These are phyloP conservation scores for Apogon talboti DNA, from an alignment of 2,797 vertebrate species.

Conservation along the genomic window DNA sequence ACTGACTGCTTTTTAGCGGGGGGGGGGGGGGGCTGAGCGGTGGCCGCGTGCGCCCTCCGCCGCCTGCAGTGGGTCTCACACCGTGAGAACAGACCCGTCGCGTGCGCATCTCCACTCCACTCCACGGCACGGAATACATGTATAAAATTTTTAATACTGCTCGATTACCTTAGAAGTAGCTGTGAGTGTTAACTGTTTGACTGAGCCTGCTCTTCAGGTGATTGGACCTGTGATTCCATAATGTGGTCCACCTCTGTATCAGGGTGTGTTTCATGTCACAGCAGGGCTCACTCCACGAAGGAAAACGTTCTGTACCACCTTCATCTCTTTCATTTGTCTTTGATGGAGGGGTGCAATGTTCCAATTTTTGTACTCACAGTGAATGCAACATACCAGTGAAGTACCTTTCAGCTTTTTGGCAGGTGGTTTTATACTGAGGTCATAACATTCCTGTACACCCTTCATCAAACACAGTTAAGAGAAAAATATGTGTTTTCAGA, in stretches of 20 bases:
- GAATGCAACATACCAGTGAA: not conserved
- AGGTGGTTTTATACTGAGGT: conserved; percentile 37
- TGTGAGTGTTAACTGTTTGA: too few species aligned
- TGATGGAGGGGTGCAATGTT: conserved; percentile 7
- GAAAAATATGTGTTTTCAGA: conserved; percentile 9
- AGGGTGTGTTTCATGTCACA: not conserved
- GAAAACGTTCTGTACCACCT: not conserved
- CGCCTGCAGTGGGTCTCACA: conserved; percentile 55
- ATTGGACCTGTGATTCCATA: not conserved
- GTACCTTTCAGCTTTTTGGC: conserved; percentile 18
- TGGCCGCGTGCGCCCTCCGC: conserved; percentile 76
- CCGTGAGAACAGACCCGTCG: conserved; percentile 10
- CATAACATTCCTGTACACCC: conserved; percentile 27
- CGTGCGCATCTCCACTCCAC: not conserved
- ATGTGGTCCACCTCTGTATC: not conserved
- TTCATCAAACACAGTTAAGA: conserved; percentile 4
- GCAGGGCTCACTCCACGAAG: not conserved
- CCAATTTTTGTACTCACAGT: conserved; percentile 9
- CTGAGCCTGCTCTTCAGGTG: not conserved
- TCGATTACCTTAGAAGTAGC: too few species aligned
- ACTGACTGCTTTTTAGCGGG: conserved; percentile 28
- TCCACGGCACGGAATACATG: too few species aligned
- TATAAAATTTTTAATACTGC: too few species aligned
- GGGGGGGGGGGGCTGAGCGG: conserved; percentile 30
- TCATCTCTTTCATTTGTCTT: not conserved